Conservation (phyloP, 2,113 vertebrate species). For the Lampris incognitus region DNA sequence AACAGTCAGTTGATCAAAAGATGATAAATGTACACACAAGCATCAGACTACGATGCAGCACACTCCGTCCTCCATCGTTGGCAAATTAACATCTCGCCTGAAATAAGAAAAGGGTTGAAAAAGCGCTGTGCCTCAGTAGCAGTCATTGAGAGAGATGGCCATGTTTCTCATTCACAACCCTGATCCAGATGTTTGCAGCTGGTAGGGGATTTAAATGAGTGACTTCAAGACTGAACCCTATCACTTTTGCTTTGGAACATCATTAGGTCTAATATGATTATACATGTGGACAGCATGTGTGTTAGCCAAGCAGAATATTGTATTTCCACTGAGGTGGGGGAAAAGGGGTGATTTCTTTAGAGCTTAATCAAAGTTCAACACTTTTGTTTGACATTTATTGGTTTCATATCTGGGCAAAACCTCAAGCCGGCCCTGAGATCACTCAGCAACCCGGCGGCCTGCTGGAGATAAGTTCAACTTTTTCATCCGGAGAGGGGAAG, state of each 20-base stretch:
- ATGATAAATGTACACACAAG: too few species aligned
- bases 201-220: background rate
- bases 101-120: background rate
- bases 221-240: background rate
- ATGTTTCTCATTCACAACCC: background rate
- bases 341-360: slow-evolving; percentile 24
- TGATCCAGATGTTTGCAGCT: background rate
- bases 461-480: slow-evolving; percentile 15
- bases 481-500: slow-evolving; percentile 26
- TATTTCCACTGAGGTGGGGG: slow-evolving; percentile 28
- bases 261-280: slow-evolving; percentile 3
- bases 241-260: slow-evolving; percentile 27
- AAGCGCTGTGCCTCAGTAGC: too few species aligned
- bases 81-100: background rate
- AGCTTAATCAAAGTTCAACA: slow-evolving; percentile 42
- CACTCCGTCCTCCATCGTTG: too few species aligned
- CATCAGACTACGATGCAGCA: too few species aligned
- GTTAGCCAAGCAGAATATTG: background rate
- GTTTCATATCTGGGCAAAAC: slow-evolving; percentile 18
- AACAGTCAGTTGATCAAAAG: too few species aligned
- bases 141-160: background rate
- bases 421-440: slow-evolving; percentile 30
- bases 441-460: slow-evolving; percentile 23
- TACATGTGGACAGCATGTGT: background rate
- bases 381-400: slow-evolving; percentile 15